These are phyloP conservation scores for Todiramphus chloris DNA, from an alignment of 2,113 vertebrate genomes.

Conservation along the genomic window DNA sequence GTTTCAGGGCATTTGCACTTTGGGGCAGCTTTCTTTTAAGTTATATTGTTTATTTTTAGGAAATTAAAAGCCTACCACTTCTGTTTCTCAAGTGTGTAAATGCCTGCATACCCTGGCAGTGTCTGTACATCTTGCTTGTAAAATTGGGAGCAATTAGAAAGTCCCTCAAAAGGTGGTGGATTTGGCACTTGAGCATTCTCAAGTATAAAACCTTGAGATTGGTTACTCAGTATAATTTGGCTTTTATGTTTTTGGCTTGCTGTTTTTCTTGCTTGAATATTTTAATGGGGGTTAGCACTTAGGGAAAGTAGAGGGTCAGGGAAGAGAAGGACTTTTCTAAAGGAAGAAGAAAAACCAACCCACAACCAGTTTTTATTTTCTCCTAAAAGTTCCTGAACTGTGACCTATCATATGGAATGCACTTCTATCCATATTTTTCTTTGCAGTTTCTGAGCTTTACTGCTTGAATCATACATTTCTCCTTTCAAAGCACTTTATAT, in stretches of 20 bases:
- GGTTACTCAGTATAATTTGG: background rate
- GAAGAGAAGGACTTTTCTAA: background rate
- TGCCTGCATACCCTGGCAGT: background rate
- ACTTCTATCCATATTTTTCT: background rate
- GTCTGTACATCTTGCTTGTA: background rate
- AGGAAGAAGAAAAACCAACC: background rate
- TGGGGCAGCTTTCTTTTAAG: background rate
- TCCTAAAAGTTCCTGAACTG: background rate
- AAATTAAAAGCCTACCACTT: background rate
- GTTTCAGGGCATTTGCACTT: background rate
- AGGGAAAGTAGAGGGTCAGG: background rate
- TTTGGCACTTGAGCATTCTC: background rate
- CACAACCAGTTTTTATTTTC: background rate
- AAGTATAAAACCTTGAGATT: background rate
- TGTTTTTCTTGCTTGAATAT: background rate
- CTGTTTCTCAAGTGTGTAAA: background rate
- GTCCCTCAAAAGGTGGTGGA: background rate
- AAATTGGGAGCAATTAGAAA: background rate
- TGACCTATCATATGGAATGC: background rate
- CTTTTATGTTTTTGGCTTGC: slow-evolving; percentile 1
- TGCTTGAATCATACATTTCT: background rate
- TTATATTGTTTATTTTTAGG: background rate
- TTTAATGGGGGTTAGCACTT: background rate
- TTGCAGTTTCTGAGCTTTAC: background rate
- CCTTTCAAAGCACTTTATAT: background rate